These are phyloP conservation scores for Sparus aurata DNA, from an alignment of 2,797 vertebrate genomes.

Conservation along the genomic window DNA sequence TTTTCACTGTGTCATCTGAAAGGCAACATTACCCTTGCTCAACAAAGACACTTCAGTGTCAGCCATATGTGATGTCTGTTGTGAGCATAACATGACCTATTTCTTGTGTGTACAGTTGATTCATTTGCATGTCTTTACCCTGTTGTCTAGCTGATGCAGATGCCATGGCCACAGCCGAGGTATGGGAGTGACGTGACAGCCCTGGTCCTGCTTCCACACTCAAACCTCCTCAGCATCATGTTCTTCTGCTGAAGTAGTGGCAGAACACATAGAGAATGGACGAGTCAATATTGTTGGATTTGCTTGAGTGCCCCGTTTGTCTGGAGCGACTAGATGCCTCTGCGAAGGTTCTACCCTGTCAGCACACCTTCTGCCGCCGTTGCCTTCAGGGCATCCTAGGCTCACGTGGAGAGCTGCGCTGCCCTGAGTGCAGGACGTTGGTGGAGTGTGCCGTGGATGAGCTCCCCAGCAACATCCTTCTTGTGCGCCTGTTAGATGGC, in stretches of 20 bases:
- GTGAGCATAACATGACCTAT: slow-evolving; percentile 45
- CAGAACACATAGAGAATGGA: slow-evolving; percentile 90
- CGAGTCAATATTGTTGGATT: slow-evolving; percentile 96
- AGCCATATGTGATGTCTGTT: slow-evolving; percentile 41
- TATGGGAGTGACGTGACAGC: slow-evolving; percentile 96
- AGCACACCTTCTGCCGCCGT: slow-evolving; percentile 98
- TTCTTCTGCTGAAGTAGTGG: slow-evolving; percentile 69
- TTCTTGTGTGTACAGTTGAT: slow-evolving; percentile 35
- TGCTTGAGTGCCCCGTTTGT: slow-evolving; percentile 98
- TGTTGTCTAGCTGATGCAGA: slow-evolving; percentile 75
- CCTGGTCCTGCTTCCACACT: slow-evolving; percentile 72
- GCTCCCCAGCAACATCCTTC: slow-evolving; percentile 97
- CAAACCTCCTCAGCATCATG: slow-evolving; percentile 62
- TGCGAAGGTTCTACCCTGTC: slow-evolving; percentile 97
- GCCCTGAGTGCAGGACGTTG: slow-evolving; percentile 96
- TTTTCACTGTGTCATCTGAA: not conserved
- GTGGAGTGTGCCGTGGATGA: slow-evolving; percentile 96
- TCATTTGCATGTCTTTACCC: slow-evolving; percentile 52
- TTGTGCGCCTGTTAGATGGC: slow-evolving; percentile 96
- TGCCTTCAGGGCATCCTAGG: slow-evolving; percentile 96
- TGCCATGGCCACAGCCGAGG: slow-evolving; percentile 85
- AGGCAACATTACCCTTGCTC: slow-evolving; percentile 10
- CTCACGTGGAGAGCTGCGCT: slow-evolving; percentile 95
- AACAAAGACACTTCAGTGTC: not conserved
- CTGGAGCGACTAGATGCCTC: slow-evolving; percentile 96